Evolutionary conservation across 2,888 invertebrate genomes (phyloP), one percentile per base, ranked within the genome.

Genomic region (Hypena proboscidalis): DNA sequence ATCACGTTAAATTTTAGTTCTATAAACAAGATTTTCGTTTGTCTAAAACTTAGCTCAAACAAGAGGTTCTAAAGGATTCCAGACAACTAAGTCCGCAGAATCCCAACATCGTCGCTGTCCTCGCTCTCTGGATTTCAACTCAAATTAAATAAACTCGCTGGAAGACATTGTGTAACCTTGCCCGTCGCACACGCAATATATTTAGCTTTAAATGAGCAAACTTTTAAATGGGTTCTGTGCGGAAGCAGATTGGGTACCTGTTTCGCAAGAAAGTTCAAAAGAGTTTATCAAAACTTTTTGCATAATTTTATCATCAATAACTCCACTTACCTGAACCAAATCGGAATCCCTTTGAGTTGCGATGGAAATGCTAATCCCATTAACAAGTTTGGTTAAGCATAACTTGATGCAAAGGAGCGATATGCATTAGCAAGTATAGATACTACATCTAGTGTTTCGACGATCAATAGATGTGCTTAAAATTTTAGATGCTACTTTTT

Each of bases 201-300:
- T 29, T 2, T 19, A 48, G 25, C 11, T 39, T 25, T 27, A 30
- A 37, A 39, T 33, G 25, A 39, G 32, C 19, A 52, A 60, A 51
- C 17, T 36, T 48, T 59, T 46, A 35, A 55, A 58, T 47, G 27
- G 36, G 22, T 23, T 40, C 26, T 32, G 31, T 19, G 14, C 43
- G 42, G 37, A 42, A 35, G 21, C 27, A 43, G 34, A 43, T 43
- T 38, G 37, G 23, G 34, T 38, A 40, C 45, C 44, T 49, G 39
- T 39, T 56, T 48, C 37, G 33, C 23, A n/a, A 3, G 14, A 15
- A 55, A 37, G 22, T 45, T 39, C 6, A n/a, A 10, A 26, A 55
- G 26, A 55, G 26, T 38, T 30, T 25, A 26, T 37, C 25, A 22
- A 32, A 46, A 31, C 23, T 36, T 38, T 43, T 40, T 38, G 42